Evolutionary conservation across 37 sponge, comb jelly and placozoan species (phyloP).

Genomic region (Chondrosia reniformis): DNA sequence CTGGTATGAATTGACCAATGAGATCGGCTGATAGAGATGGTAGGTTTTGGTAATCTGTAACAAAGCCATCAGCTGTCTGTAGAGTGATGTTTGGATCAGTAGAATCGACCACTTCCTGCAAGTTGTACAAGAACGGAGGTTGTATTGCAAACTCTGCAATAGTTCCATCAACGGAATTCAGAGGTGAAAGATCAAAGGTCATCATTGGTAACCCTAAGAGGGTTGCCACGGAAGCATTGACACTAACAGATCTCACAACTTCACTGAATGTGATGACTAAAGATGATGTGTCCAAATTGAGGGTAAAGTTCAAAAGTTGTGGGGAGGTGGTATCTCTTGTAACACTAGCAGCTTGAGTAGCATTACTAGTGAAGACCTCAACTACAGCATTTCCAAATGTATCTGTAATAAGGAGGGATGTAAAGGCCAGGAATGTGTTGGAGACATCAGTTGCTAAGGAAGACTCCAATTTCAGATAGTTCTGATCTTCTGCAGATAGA

Average conservation of each 20-base stretch:
- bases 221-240: conserved; percentile 29
- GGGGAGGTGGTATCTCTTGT: conserved; percentile 57
- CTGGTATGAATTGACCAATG: conserved; percentile 33
- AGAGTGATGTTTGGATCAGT: background rate
- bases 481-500: conserved; percentile 47
- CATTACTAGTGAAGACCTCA: conserved; percentile 36
- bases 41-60: background rate
- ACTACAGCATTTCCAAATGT: conserved; percentile 36
- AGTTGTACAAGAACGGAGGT: conserved; percentile 7
- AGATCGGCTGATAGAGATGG: background rate
- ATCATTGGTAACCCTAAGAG: conserved; percentile 21
- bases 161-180: background rate
- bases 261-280: conserved; percentile 61
- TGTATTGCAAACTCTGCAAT: background rate
- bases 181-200: background rate
- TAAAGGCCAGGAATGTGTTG: conserved; percentile 67
- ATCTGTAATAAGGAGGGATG: conserved; percentile 27
- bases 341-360: conserved; percentile 43
- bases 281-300: conserved; percentile 63
- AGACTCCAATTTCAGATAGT: conserved; percentile 49
- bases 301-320: background rate
- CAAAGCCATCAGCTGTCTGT: background rate
- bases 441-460: conserved; percentile 44
- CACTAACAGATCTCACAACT: conserved; percentile 38
- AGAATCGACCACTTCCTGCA: background rate